These are phyloP conservation scores for Hydropotes inermis DNA, from an alignment of 2,113 vertebrate genomes.

Conservation along the genomic window DNA sequence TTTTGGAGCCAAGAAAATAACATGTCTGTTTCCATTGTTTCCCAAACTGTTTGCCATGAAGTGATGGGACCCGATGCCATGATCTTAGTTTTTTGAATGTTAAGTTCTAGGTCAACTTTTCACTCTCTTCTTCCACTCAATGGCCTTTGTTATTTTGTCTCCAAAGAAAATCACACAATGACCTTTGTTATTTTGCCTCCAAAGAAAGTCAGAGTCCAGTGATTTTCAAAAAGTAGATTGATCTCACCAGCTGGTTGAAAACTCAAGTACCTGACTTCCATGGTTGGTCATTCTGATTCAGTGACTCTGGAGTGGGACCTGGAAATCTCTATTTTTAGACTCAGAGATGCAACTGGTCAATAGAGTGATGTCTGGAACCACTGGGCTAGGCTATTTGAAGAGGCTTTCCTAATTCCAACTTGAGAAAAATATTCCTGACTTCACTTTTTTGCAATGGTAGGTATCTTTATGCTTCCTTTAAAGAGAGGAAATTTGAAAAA, in stretches of 20 bases:
- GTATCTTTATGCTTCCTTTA: neutral
- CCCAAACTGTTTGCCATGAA: neutral
- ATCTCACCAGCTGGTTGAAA: neutral
- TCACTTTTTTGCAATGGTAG: neutral
- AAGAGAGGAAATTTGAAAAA: neutral
- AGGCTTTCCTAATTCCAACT: neutral
- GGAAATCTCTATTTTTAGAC: conserved; percentile 6
- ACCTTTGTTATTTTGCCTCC: conserved; percentile 16
- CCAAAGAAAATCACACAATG: neutral
- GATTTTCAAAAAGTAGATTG: neutral
- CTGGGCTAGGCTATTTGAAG: neutral
- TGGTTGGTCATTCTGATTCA: neutral
- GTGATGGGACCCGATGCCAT: neutral
- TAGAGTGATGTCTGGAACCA: neutral
- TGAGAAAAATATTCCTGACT: neutral
- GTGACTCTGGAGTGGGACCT: neutral
- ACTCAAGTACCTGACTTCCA: neutral
- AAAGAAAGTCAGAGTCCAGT: neutral
- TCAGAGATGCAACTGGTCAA: neutral
- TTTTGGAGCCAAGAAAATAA: neutral
- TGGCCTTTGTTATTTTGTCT: conserved; percentile 28
- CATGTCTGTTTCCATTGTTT: neutral
- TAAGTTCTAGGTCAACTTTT: neutral
- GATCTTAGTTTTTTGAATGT: neutral
- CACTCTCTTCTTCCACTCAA: neutral